Evolutionary conservation across 2,113 vertebrate genomes (phyloP).

Genomic region (Zosterops borbonicus): DNA sequence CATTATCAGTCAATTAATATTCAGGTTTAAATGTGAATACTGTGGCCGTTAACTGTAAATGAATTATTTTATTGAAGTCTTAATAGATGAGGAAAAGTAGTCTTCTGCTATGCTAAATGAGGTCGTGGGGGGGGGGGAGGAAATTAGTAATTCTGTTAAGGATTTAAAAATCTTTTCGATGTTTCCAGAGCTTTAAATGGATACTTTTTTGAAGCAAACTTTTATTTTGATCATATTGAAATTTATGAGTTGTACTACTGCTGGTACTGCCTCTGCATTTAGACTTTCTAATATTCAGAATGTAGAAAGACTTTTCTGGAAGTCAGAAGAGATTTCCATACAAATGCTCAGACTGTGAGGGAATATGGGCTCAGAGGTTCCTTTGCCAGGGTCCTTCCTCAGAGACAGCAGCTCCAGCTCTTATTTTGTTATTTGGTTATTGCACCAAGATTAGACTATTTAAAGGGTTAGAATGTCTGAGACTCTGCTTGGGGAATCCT

Average conservation of each 20-base stretch:
- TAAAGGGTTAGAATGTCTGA: neutral
- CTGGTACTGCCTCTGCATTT: neutral
- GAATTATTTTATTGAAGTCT: conserved; percentile 87
- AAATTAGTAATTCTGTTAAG: neutral
- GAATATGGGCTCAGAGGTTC: neutral
- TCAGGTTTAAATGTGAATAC: conserved; percentile 88
- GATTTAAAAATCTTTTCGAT: neutral
- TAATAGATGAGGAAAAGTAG: conserved; percentile 82
- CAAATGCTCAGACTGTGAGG: neutral
- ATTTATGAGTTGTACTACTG: neutral
- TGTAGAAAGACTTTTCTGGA: neutral
- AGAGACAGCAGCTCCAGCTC: neutral
- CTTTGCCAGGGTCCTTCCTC: neutral
- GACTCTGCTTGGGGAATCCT: neutral
- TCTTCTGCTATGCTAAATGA: conserved; percentile 79
- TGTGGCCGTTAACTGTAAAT: conserved; percentile 84
- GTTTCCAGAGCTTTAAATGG: neutral
- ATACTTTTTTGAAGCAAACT: neutral
- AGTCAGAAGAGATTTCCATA: neutral
- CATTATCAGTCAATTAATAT: conserved; percentile 97
- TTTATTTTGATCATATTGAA: neutral
- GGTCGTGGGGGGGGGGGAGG: conserved; percentile 44
- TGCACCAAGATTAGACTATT: neutral
- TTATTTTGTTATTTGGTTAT: neutral
- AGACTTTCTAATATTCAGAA: neutral